These are phyloP conservation scores for Sphaeramia orbicularis DNA, from an alignment of 2,797 vertebrate genomes.

Conservation along the genomic window DNA sequence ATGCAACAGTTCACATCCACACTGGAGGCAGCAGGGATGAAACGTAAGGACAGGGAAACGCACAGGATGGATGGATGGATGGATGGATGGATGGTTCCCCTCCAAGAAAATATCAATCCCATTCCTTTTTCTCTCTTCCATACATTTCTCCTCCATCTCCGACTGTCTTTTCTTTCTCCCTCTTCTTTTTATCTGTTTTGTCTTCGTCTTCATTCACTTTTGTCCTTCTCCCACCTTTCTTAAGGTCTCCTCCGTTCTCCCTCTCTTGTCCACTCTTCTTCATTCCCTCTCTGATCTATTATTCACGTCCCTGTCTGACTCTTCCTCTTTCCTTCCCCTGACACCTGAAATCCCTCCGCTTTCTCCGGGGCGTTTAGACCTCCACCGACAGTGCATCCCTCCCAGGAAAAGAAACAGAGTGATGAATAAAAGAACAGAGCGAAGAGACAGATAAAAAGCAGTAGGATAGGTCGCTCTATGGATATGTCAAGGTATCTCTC, in stretches of 20 bases:
- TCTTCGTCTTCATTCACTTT: slow-evolving; percentile 23
- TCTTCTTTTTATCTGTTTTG: slow-evolving; percentile 40
- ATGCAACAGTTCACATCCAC: slow-evolving; percentile 70
- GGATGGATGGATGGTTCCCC: slow-evolving; percentile 19
- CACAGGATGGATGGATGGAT: slow-evolving; percentile 19
- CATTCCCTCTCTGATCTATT: slow-evolving; percentile 70
- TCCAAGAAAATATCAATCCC: slow-evolving; percentile 22
- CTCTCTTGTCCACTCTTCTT: slow-evolving; percentile 28
- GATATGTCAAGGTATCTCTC: slow-evolving; percentile 50
- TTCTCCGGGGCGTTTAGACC: slow-evolving; percentile 59
- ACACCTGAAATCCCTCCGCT: slow-evolving; percentile 69
- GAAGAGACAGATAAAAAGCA: slow-evolving; percentile 65
- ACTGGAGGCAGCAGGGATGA: slow-evolving; percentile 31
- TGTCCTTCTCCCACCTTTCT: slow-evolving; percentile 41
- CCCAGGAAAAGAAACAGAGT: slow-evolving; percentile 56
- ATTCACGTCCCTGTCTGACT: slow-evolving; percentile 67
- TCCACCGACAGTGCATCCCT: slow-evolving; percentile 53
- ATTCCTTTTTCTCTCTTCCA: not conserved
- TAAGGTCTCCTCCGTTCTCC: slow-evolving; percentile 32
- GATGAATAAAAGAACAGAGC: slow-evolving; percentile 75
- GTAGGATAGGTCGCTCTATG: slow-evolving; percentile 46
- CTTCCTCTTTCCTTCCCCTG: slow-evolving; percentile 49
- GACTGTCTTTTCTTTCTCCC: slow-evolving; percentile 18
- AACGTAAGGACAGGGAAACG: slow-evolving; percentile 8
- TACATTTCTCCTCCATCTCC: slow-evolving; percentile 1